Percentiles rank a stretch among this genome's conserved stretches.
Conservation (phyloP, 2,888 invertebrate genomes). For the Cyclophora albipunctata region DNA sequence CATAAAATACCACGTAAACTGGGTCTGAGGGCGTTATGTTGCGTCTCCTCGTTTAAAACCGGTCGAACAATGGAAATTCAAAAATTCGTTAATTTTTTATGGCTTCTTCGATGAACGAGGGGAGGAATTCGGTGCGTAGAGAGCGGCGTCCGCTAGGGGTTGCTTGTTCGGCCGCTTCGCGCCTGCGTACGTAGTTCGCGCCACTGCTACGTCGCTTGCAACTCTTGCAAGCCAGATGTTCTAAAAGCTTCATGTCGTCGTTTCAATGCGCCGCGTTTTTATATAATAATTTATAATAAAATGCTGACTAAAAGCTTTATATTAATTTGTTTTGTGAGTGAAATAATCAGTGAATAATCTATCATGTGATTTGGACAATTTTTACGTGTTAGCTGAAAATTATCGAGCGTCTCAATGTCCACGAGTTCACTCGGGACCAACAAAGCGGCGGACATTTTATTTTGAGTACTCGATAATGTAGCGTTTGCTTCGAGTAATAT, state of each 20-base stretch:
- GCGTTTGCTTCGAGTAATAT: constrained; percentile 72
- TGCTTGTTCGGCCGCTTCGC: constrained; percentile 62
- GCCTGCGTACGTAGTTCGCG: constrained; percentile 75
- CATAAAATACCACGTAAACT: neutral
- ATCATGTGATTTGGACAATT: constrained; percentile 57
- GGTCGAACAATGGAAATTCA: constrained; percentile 61
- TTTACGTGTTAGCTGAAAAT: constrained; percentile 52
- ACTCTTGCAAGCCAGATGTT: constrained; percentile 74
- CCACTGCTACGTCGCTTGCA: constrained; percentile 73
- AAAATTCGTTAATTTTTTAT: constrained; percentile 74
- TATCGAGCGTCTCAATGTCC: constrained; percentile 73
- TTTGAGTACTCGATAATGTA: constrained; percentile 76
- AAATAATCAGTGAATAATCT: constrained; percentile 54
- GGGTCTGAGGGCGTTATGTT: neutral
- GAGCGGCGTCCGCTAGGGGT: constrained; percentile 66
- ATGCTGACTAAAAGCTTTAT: constrained; percentile 61
- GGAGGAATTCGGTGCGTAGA: constrained; percentile 57
- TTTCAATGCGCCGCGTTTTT: constrained; percentile 59
- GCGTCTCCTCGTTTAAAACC: constrained; percentile 39
- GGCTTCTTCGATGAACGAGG: constrained; percentile 57
- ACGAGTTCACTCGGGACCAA: constrained; percentile 75
- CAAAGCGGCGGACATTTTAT: constrained; percentile 77
- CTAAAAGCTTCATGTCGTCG: constrained; percentile 73
- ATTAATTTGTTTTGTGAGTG: constrained; percentile 54
- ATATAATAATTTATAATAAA: constrained; percentile 53